phyloP scores from a whole-genome alignment of 2,888 invertebrate genomes.

The Caenorhabditis sp. region DNA sequence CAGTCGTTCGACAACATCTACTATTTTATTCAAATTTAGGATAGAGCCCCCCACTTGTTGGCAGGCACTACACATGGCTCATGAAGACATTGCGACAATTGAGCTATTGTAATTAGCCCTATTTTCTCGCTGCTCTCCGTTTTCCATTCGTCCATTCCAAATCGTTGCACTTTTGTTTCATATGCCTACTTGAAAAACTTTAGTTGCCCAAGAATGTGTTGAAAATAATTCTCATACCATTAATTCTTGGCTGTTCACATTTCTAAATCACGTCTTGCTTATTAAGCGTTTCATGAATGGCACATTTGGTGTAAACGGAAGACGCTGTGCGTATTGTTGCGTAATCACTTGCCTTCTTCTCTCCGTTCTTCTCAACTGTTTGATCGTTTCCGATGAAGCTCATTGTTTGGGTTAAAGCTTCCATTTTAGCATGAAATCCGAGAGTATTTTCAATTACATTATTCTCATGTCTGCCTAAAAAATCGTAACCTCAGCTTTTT shows the following conservation, averaged over 20 bases:
- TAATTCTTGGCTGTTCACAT: no score
- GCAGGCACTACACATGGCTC: slow-evolving; percentile 32
- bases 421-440: no score
- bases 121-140: slow-evolving; percentile 32
- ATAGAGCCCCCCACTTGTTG: slow-evolving; percentile 56
- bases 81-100: slow-evolving; percentile 57
- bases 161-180: slow-evolving; percentile 47
- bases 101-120: slow-evolving; percentile 49
- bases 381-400: slow-evolving; percentile 56
- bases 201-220: no score
- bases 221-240: no score
- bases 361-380: slow-evolving; percentile 34
- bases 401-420: slow-evolving; percentile 35
- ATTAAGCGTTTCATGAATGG: slow-evolving; percentile 36
- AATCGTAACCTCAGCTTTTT: no score
- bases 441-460: slow-evolving; percentile 19
- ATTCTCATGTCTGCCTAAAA: no score
- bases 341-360: slow-evolving; percentile 54
- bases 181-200: no score
- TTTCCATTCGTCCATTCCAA: neutral
- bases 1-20: slow-evolving; percentile 49
- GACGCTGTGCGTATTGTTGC: slow-evolving; percentile 17
- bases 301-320: slow-evolving; percentile 31
- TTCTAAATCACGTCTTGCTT: slow-evolving; percentile 51
- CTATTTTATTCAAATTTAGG: slow-evolving; percentile 69